Conservation (phyloP, 2,113 vertebrate species). For the Cryptoleucopteryx plumbea region DNA sequence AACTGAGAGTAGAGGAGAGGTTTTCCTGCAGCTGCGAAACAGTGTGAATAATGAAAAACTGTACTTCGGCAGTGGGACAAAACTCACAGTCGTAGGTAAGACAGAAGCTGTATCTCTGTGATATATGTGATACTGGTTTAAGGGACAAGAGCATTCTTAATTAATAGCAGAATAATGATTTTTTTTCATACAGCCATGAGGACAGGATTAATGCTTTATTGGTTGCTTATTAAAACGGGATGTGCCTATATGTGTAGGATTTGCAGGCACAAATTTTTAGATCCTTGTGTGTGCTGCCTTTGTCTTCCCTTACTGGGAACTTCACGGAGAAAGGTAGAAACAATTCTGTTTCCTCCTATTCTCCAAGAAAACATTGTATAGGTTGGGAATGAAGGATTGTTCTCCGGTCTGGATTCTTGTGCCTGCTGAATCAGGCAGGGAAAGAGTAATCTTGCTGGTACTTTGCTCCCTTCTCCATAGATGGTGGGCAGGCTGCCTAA, state of each 20-base stretch:
- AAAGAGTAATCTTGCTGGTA: neutral
- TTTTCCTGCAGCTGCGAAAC: constrained; percentile 64
- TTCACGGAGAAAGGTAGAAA: neutral
- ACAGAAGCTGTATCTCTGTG: neutral
- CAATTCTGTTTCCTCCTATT: neutral
- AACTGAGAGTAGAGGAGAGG: neutral
- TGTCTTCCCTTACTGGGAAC: neutral
- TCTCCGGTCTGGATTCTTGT: neutral
- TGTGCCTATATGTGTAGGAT: neutral
- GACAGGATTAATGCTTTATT: neutral
- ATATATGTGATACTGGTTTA: neutral
- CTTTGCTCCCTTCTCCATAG: neutral
- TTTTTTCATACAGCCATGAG: neutral
- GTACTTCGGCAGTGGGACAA: constrained; percentile 70
- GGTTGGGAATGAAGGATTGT: neutral
- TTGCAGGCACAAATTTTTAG: neutral
- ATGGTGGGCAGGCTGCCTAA: neutral
- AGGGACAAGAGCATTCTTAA: neutral
- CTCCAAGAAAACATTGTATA: neutral
- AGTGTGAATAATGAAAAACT: constrained; percentile 71
- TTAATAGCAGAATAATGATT: neutral
- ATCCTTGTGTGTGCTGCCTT: neutral
- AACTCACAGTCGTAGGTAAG: constrained; percentile 67
- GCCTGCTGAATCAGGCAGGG: neutral
- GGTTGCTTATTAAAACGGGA: neutral